Percentiles rank a stretch among this genome's conserved stretches.
These are phyloP conservation scores for Mormoops blainvillei DNA, from an alignment of 2,113 vertebrate species.

Conservation along the genomic window DNA sequence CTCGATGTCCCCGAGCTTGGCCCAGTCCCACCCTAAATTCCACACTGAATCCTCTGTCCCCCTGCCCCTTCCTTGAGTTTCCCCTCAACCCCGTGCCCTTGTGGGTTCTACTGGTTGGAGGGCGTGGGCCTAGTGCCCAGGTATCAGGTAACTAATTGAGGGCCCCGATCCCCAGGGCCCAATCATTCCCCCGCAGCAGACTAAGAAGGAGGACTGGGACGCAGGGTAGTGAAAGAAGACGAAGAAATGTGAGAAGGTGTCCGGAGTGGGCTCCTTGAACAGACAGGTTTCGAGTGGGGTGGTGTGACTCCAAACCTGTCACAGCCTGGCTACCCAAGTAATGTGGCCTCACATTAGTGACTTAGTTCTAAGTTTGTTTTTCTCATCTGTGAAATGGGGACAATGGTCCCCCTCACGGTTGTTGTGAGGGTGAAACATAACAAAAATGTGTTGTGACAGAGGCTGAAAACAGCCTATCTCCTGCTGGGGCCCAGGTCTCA, in stretches of 20 bases:
- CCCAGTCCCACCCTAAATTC: not conserved
- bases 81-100: fast-evolving
- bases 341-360: not conserved
- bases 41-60: not conserved
- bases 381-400: constrained; percentile 27
- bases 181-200: not conserved
- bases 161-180: not conserved
- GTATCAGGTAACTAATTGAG: not conserved
- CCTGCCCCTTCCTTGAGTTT: not conserved
- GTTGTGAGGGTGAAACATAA: not conserved
- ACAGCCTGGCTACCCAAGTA: not conserved
- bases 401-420: not conserved
- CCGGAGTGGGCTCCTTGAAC: not conserved
- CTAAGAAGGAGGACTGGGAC: not conserved
- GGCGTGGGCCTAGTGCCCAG: not conserved
- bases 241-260: not conserved
- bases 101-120: not conserved
- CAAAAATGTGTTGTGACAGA: not conserved
- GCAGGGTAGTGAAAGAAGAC: not conserved
- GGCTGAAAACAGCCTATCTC: not conserved
- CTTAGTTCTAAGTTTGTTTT: not conserved
- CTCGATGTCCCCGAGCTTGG: not conserved
- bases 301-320: not conserved
- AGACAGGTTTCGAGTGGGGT: not conserved
- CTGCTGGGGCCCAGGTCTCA: not conserved